phyloP scores from a whole-genome alignment of 2,797 vertebrate genomes.

The Benthosema pterotum region DNA sequence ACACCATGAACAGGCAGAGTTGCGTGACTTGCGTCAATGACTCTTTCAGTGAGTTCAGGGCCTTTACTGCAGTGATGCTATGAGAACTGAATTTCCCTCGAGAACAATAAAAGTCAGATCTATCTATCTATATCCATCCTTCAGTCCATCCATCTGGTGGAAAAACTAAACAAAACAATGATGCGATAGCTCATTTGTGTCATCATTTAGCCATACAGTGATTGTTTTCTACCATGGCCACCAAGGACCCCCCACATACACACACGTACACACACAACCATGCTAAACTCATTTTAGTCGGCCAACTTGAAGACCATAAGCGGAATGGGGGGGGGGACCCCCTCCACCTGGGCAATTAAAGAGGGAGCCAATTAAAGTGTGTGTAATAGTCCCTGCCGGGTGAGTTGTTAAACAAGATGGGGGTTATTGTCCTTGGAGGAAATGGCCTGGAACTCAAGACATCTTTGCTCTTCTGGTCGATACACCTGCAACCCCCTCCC shows the following conservation, averaged over 20 bases:
- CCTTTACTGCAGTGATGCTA: too few species aligned
- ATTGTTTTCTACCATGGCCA: neutral
- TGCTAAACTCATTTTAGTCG: constrained; percentile 49
- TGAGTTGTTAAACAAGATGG: constrained; percentile 91
- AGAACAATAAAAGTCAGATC: too few species aligned
- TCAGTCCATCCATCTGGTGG: too few species aligned
- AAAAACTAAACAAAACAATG: neutral
- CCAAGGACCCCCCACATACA: neutral
- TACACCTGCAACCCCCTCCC: constrained; percentile 58
- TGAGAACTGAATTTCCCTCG: too few species aligned
- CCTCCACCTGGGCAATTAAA: constrained; percentile 87
- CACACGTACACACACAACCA: neutral
- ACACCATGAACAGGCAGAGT: too few species aligned
- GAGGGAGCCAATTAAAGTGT: constrained; percentile 87
- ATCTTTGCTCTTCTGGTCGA: constrained; percentile 70
- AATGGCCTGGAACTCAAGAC: constrained; percentile 86
- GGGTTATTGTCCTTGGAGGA: constrained; percentile 90
- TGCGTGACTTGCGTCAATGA: too few species aligned
- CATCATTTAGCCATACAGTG: neutral
- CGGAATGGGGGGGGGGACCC: constrained; percentile 51
- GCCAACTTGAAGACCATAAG: constrained; percentile 72
- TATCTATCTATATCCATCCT: too few species aligned
- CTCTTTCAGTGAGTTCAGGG: too few species aligned
- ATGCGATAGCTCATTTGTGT: constrained; percentile 2
- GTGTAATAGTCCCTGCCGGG: constrained; percentile 87